Base-by-base conservation (phyloP, 2,113 vertebrate genomes). In the Acanthochromis polyacanthus region DNA sequence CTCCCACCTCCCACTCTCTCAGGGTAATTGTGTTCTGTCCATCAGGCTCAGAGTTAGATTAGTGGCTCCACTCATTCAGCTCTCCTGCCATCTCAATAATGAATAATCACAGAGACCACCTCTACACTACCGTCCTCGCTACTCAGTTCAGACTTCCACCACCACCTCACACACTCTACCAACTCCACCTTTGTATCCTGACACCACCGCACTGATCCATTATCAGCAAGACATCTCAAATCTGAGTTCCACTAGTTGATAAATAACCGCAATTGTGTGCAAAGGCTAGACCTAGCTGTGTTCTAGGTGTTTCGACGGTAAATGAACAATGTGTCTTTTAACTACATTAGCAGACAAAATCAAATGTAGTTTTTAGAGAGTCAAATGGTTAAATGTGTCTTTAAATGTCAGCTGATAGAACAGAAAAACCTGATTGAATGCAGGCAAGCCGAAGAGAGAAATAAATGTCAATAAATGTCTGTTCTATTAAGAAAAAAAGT, bases 11-110 rank as follows among this genome's bases (percentile, higher is more conserved):
- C 74, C 71, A 55, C 81, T 77, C 81, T 81, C 77, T 79, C 75
- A 32, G 79, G 61, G 81, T 89, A 90, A 90, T 87, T 92, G 86
- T 79, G 69, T 89, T 89, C 91, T 61, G 90, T 92, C 92, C 91
- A 88, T 92, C 90, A 91, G 86, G 88, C 88, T 93, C 91, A 90
- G 83, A 85, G 75, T 91, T 88, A 93, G 87, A 93, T 91, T 90
- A 88, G 85, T 53, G 12, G 58, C 84, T 84, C 65, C 77, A 77
- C 81, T 90, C 79, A 71, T 89, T 87, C 71, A 78, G 75, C 82
- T 89, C 78, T 87, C 64, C 82, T 78, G 77, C 89, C 85, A 78
- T 92, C 83, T 87, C 82, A 83, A 83, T 91, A 89, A 90, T 86
- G 86, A 91, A 86, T 81, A 85, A 88, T 81, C 88, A 86, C 58